Percentiles rank a stretch among this genome's conserved stretches.
These are phyloP conservation scores for Melanotaenia duboulayi DNA, from an alignment of 2,113 vertebrate species.

Conservation along the genomic window DNA sequence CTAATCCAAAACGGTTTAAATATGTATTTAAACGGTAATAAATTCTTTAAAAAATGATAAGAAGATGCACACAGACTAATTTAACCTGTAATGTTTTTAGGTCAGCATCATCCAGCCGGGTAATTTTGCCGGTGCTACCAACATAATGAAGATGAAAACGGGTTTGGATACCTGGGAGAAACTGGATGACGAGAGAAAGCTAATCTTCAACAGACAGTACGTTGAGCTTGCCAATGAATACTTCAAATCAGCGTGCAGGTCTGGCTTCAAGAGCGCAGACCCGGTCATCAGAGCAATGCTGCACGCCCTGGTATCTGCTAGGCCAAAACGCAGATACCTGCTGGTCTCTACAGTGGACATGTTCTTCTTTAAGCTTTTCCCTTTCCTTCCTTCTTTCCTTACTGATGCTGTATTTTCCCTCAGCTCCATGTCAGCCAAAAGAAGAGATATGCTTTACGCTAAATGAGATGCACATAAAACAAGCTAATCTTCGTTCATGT, in stretches of 20 bases:
- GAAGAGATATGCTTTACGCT: constrained; percentile 64
- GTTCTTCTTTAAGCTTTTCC: constrained; percentile 63
- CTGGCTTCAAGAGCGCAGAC: constrained; percentile 66
- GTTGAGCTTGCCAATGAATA: constrained; percentile 76
- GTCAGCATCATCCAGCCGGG: constrained; percentile 86
- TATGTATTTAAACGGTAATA: too few species aligned
- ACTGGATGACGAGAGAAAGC: constrained; percentile 71
- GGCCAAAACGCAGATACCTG: constrained; percentile 80
- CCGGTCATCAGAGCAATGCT: constrained; percentile 80
- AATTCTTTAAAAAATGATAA: too few species aligned
- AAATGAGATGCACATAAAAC: not conserved
- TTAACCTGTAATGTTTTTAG: constrained; percentile 45
- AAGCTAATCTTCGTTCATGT: not conserved
- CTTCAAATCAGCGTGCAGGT: constrained; percentile 60
- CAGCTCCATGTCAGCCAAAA: constrained; percentile 63
- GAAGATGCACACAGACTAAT: not conserved
- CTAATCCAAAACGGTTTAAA: too few species aligned
- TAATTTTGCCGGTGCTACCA: constrained; percentile 83
- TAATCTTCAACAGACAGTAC: constrained; percentile 76
- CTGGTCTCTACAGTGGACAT: constrained; percentile 52
- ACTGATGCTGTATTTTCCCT: constrained; percentile 59
- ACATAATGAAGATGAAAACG: constrained; percentile 75
- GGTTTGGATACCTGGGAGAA: constrained; percentile 78
- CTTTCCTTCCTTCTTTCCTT: constrained; percentile 55
- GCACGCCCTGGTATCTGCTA: constrained; percentile 76